Evolutionary conservation across 1,140 invertebrate genomes (phyloP), one percentile per base, ranked within the genome.

Genomic region (Druon quercuslanigerum): DNA sequence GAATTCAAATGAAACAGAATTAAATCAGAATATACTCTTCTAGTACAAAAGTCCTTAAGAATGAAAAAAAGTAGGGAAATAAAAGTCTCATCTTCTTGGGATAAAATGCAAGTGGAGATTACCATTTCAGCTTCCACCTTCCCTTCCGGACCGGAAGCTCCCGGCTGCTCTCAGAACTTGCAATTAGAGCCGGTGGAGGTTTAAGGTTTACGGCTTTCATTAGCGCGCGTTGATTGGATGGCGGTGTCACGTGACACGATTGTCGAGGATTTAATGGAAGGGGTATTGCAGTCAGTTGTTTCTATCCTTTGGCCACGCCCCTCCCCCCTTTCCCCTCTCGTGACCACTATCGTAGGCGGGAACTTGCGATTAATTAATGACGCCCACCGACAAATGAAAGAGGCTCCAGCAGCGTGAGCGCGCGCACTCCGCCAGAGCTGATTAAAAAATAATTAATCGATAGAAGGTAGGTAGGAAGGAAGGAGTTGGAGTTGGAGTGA

Each of bases 341-440:
- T 84, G 84, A 83, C 82, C 80, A 75, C 86, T 86, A 87, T 89
- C 86, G 90, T 89, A 91, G 90, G 89, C 89, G 89, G 88, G 87
- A 86, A 90, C 87, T 81, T 73, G 72, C 82, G 85, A 90, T 87
- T 91, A 91, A 91, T 91, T 91, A 91, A 87, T 33, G 84, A 90
- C 90, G 90, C 90, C 90, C 89, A 90, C 88, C 84, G 86, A 87
- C 89, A 90, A 90, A 91, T 90, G 89, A 90, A 85, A 86, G 76
- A 66, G 54, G 46, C 56, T 77, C 51, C 51, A 71, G 76, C 71
- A 77, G 66, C 80, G 79, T 79, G 78, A 82, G 78, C 83, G 81
- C 81, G 79, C 83, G 83, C 83, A 82, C 72, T 79, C 77, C 71
- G 54, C 17, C 73, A 40, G 16, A 51, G 20, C 13, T 79, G 80